Evolutionary conservation across 2,888 invertebrate species (phyloP), one percentile per base, ranked within the genome.

Genomic region (Argyra leucocephala): DNA sequence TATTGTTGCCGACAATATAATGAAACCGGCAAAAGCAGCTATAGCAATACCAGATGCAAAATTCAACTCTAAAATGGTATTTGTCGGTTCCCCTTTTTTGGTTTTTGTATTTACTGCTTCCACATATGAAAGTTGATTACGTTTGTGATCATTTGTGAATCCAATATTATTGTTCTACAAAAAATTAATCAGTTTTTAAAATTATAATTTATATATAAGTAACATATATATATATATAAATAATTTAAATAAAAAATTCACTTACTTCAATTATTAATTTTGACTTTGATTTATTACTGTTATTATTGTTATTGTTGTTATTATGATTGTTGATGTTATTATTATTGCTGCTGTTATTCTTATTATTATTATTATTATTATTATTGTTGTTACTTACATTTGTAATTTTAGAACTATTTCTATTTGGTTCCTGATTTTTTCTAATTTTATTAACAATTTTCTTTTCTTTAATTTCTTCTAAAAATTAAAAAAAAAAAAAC

Each of bases 21-120:
- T 91, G 72, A 95, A 89, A 10, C 89, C 92, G n/a, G 93, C 94
- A 76, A 94, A 93, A 10, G 92, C 91, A 2, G 91, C 93, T 21
- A 95, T 81, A 0, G 93, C 93, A 66, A 94, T 92, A 70, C 94
- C 90, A 7, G 93, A 92, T 64, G 92, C 92, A 66, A 92, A 81
- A 78, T 92, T 93, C 23, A 93, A 81, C 70, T 31, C 10, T 7
- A 31, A 31, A 7, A 10, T 7, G 10, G 6, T 31, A 7, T 69
- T 88, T 86, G 1, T 91, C 90, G 24, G 77, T 66, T 76, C 77
- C 63, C 76, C 74, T 67, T 77, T 86, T 84, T 69, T 84, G 78
- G 22, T 85, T 76, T 73, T 85, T 82, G 59, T 82, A 77, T 76
- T 78, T 62, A 77, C 77, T 7, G 64, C 58, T 1, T 85, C 31